These are phyloP conservation scores for Ectropis crepuscularia DNA, from an alignment of 2,888 invertebrate species.

Conservation along the genomic window DNA sequence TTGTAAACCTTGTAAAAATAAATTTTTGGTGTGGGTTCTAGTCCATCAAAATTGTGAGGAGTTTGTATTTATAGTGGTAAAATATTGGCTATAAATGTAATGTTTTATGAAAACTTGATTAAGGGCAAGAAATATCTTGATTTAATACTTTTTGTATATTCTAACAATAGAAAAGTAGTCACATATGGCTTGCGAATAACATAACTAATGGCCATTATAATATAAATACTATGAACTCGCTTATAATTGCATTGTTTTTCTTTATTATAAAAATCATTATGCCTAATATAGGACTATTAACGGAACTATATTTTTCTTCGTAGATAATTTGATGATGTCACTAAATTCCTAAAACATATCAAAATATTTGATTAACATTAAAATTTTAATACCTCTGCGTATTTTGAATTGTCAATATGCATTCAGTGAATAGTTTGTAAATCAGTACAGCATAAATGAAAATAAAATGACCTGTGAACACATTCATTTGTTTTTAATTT, in stretches of 20 bases:
- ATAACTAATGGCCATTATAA: slow-evolving; percentile 75
- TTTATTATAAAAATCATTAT: slow-evolving; percentile 50
- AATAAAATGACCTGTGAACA: slow-evolving; percentile 79
- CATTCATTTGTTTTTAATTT: slow-evolving; percentile 44
- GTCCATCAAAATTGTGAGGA: slow-evolving; percentile 78
- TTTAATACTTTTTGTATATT: slow-evolving; percentile 75
- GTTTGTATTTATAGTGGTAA: slow-evolving; percentile 67
- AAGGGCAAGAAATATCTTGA: slow-evolving; percentile 65
- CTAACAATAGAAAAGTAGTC: slow-evolving; percentile 79
- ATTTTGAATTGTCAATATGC: slow-evolving; percentile 40
- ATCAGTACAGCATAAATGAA: slow-evolving; percentile 66
- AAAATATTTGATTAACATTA: slow-evolving; percentile 22
- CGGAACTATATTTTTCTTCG: slow-evolving; percentile 40
- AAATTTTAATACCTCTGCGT: slow-evolving; percentile 27
- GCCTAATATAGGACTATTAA: slow-evolving; percentile 28
- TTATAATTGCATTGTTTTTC: slow-evolving; percentile 80
- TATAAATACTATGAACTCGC: slow-evolving; percentile 77
- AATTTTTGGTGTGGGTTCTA: slow-evolving; percentile 79
- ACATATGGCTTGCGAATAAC: slow-evolving; percentile 83
- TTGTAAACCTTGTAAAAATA: slow-evolving; percentile 57
- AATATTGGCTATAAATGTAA: slow-evolving; percentile 63
- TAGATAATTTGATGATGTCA: slow-evolving; percentile 38
- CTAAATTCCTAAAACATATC: slow-evolving; percentile 46
- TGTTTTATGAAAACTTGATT: slow-evolving; percentile 36
- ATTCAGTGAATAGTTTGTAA: slow-evolving; percentile 70